Percentiles rank a stretch among this genome's conserved stretches.
These are phyloP conservation scores for Tiliacea aurago DNA, from an alignment of 2,888 invertebrate species.

Conservation along the genomic window DNA sequence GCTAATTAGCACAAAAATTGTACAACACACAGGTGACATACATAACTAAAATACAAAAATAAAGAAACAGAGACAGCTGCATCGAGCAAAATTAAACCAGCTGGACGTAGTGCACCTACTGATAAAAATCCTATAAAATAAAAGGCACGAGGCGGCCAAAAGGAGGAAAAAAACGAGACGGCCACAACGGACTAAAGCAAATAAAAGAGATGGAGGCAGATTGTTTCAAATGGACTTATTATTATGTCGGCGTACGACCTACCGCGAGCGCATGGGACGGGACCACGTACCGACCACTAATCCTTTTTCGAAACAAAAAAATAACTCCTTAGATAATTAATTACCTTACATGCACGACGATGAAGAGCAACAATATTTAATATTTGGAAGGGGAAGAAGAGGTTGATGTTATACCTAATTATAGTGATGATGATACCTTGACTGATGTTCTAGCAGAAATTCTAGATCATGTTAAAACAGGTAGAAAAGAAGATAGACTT, in stretches of 20 bases:
- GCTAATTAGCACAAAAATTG: slow-evolving; percentile 8
- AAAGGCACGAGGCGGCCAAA: slow-evolving; percentile 68
- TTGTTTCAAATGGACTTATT: slow-evolving; percentile 85
- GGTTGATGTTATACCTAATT: neutral
- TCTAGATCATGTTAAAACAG: neutral
- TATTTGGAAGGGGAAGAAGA: neutral
- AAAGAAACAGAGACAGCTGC: slow-evolving; percentile 38
- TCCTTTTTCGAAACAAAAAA: slow-evolving; percentile 52
- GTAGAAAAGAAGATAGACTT: neutral
- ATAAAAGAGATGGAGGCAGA: slow-evolving; percentile 77
- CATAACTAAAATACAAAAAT: slow-evolving; percentile 21
- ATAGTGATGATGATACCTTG: slow-evolving; percentile 1
- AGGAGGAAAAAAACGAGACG: slow-evolving; percentile 71
- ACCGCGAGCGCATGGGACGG: slow-evolving; percentile 71
- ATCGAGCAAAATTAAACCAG: slow-evolving; percentile 64
- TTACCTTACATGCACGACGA: slow-evolving; percentile 35
- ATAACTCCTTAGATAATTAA: slow-evolving; percentile 48
- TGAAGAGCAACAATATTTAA: slow-evolving; percentile 16
- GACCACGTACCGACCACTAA: slow-evolving; percentile 56
- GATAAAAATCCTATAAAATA: slow-evolving; percentile 71
- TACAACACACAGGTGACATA: neutral
- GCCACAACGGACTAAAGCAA: slow-evolving; percentile 73
- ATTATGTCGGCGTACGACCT: slow-evolving; percentile 77
- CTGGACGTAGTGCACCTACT: slow-evolving; percentile 55
- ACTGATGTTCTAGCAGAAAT: neutral